Conservation (phyloP, 2,797 vertebrate species). For the Lagorchestes hirsutus region DNA sequence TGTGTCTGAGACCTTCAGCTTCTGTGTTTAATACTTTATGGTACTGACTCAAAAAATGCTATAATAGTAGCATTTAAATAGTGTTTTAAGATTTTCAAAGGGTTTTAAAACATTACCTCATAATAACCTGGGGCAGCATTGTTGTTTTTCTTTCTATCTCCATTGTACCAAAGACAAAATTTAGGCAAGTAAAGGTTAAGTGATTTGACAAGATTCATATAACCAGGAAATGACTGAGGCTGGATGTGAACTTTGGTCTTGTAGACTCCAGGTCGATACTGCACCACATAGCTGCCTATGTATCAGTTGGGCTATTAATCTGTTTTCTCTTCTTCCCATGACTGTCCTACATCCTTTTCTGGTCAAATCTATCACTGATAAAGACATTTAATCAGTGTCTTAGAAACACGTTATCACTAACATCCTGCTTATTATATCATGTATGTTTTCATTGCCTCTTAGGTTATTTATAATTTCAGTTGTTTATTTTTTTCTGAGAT, state of each 20-base stretch:
- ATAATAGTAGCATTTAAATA: background rate
- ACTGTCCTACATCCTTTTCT: background rate
- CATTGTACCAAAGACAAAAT: conserved; percentile 7
- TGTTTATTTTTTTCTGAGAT: background rate
- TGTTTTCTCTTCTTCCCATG: background rate
- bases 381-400: background rate
- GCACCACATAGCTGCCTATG: background rate
- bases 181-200: background rate
- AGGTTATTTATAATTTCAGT: background rate
- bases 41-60: background rate
- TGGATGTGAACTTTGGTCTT: background rate
- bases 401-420: background rate
- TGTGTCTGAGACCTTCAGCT: background rate
- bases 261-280: background rate
- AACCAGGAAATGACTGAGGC: background rate
- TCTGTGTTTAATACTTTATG: background rate
- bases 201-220: background rate
- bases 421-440: background rate
- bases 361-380: background rate
- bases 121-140: background rate
- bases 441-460: background rate
- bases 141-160: background rate
- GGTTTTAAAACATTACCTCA: background rate
- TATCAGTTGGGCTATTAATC: background rate
- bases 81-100: background rate